These are phyloP conservation scores for Irena cyanogastra DNA, from an alignment of 2,113 vertebrate species.

Conservation along the genomic window DNA sequence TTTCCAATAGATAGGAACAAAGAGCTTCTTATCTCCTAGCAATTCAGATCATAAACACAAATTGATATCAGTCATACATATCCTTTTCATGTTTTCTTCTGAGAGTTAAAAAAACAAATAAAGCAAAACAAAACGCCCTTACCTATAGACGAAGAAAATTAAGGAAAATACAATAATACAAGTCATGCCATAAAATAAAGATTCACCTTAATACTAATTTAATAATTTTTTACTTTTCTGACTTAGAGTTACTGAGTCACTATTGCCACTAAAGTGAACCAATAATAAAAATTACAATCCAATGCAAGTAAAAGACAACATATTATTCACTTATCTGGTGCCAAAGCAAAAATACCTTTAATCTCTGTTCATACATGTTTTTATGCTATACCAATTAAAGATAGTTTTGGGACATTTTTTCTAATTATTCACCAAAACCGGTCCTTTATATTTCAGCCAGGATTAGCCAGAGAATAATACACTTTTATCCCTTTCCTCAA, in stretches of 20 bases:
- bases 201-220: not conserved
- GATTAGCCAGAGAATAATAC: slow-evolving; percentile 38
- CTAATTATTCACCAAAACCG: not conserved
- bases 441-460: slow-evolving; percentile 8
- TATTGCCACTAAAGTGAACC: not conserved
- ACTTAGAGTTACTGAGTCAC: not conserved
- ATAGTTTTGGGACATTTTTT: not conserved
- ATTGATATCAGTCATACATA: not conserved
- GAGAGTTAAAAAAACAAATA: not conserved
- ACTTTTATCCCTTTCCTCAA: slow-evolving; percentile 29
- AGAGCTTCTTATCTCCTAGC: not conserved
- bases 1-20: not conserved
- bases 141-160: not conserved
- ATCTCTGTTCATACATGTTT: not conserved
- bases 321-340: not conserved
- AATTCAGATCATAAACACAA: not conserved
- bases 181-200: not conserved
- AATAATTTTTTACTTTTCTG: not conserved
- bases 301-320: not conserved
- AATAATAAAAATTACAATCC: not conserved
- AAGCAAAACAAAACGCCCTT: not conserved
- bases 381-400: not conserved
- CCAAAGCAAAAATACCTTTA: not conserved
- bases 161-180: not conserved
- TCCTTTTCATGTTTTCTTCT: not conserved